phyloP scores from a whole-genome alignment of 2,797 vertebrate genomes.

The Chloroceryle amazona region DNA sequence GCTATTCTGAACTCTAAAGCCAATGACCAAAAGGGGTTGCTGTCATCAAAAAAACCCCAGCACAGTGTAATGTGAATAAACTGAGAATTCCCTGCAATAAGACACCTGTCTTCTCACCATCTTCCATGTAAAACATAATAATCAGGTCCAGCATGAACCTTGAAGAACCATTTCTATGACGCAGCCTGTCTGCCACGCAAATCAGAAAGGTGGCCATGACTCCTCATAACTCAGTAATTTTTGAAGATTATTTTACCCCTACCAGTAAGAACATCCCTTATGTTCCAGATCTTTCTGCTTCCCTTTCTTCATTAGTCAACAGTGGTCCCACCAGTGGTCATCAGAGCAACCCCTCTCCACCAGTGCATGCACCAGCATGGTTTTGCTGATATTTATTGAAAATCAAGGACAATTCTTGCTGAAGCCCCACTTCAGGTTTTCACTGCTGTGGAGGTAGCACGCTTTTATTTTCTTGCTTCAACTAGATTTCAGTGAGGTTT shows the following conservation, averaged over 20 bases:
- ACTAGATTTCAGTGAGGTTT: background rate
- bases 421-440: background rate
- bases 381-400: background rate
- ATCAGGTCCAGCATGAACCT: background rate
- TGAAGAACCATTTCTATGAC: background rate
- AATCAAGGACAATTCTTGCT: background rate
- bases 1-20: background rate
- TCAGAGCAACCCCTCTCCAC: accelerated
- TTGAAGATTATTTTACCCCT: background rate
- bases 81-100: background rate
- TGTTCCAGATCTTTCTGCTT: background rate
- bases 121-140: background rate
- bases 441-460: accelerated
- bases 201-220: background rate
- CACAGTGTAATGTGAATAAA: background rate
- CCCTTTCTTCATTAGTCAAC: background rate
- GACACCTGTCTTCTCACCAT: background rate
- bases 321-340: accelerated
- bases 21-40: background rate
- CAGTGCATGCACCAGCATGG: accelerated
- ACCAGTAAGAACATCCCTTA: background rate
- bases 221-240: background rate
- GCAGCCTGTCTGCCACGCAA: background rate
- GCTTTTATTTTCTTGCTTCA: background rate
- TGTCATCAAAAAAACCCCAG: background rate